These are phyloP conservation scores for Amblyornis subalaris DNA, from an alignment of 2,113 vertebrate genomes.

Conservation along the genomic window DNA sequence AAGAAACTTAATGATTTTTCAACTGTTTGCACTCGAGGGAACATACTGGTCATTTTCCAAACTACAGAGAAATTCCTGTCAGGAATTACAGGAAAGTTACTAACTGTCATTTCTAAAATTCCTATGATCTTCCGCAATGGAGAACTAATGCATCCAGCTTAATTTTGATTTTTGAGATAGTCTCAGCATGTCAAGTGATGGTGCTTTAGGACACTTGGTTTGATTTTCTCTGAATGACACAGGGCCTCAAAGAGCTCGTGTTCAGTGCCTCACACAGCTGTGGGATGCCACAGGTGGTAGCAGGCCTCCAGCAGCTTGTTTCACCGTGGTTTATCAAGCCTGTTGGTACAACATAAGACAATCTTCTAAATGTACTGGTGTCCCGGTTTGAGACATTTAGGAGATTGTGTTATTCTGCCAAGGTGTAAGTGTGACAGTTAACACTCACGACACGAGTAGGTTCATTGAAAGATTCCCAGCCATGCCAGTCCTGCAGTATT, in stretches of 20 bases:
- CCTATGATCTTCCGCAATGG: not conserved
- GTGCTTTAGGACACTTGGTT: not conserved
- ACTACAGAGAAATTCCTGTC: not conserved
- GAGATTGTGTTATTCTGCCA: not conserved
- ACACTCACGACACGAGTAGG: not conserved
- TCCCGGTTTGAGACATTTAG: not conserved
- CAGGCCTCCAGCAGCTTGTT: not conserved
- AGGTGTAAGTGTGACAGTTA: not conserved
- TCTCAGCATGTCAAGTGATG: not conserved
- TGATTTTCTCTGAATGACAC: not conserved
- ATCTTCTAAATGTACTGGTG: too few species aligned
- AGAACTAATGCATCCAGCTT: not conserved
- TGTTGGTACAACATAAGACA: not conserved
- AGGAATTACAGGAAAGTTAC: not conserved
- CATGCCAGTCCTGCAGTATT: not conserved
- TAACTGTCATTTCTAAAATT: not conserved
- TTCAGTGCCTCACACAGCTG: not conserved
- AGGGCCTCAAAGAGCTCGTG: not conserved
- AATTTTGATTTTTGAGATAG: not conserved
- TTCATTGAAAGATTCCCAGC: not conserved
- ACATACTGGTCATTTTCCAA: not conserved
- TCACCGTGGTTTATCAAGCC: not conserved
- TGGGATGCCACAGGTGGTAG: not conserved
- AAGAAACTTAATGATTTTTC: not conserved
- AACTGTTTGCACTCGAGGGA: not conserved